Conservation (phyloP, 2,797 vertebrate species). For the Xiphophorus birchmanni region DNA sequence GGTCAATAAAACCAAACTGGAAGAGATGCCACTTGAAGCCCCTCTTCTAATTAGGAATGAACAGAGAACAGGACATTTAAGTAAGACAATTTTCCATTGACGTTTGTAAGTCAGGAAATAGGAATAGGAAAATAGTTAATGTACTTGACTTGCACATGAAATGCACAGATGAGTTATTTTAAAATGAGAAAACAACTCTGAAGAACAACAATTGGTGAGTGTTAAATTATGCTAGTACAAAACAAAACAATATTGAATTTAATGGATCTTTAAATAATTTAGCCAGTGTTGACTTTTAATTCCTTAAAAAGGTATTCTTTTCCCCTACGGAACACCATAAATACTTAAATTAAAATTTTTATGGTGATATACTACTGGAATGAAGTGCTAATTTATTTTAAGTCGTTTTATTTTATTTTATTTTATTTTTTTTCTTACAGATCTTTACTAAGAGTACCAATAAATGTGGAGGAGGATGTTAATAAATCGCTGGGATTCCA, state of each 20-base stretch:
- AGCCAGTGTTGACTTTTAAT: not conserved
- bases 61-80: not conserved
- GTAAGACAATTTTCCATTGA: not conserved
- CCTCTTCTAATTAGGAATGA: not conserved
- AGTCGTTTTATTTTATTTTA: not conserved
- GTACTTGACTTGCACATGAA: not conserved
- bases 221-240: not conserved
- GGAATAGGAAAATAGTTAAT: not conserved
- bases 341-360: not conserved
- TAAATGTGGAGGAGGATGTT: not conserved
- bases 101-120: not conserved
- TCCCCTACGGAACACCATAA: not conserved
- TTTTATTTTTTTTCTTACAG: not conserved
- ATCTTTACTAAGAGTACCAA: not conserved
- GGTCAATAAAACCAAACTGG: not conserved
- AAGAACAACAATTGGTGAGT: not conserved
- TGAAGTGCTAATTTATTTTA: not conserved
- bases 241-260: not conserved
- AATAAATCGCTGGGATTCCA: slow-evolving; percentile 44
- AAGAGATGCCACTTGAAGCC: not conserved
- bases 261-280: not conserved
- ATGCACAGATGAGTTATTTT: not conserved
- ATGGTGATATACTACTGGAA: not conserved
- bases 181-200: not conserved
- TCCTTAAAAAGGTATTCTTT: not conserved